Evolutionary conservation across 2,888 invertebrate species (phyloP).

Genomic region (Trisateles emortualis): DNA sequence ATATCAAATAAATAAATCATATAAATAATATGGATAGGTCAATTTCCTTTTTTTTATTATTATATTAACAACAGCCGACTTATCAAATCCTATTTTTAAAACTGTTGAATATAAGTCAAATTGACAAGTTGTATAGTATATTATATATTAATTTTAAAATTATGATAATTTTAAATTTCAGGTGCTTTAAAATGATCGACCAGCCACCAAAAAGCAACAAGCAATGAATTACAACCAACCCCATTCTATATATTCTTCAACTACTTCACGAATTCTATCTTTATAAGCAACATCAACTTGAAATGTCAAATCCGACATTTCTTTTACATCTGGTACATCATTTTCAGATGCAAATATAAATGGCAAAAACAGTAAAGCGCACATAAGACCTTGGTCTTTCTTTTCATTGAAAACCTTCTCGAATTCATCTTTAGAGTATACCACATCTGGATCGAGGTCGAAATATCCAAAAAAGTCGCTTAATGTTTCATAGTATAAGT

Average conservation of each 20-base stretch:
- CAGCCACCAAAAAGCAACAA: no score
- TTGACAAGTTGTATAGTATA: no score
- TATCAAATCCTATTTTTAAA: no score
- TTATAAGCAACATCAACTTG: constrained; percentile 42
- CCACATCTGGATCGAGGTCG: constrained; percentile 48
- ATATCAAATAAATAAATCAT: no score
- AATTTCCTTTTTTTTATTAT: no score
- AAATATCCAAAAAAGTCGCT: constrained; percentile 55
- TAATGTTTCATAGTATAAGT: constrained; percentile 56
- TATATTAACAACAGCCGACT: no score
- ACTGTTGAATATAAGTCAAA: no score
- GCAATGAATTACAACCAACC: constrained; percentile 6
- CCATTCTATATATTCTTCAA: constrained; percentile 47
- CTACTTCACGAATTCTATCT: constrained; percentile 46
- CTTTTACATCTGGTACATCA: constrained; percentile 47
- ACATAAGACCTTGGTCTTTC: constrained; percentile 56
- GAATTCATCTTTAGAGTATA: constrained; percentile 55
- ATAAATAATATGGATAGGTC: no score
- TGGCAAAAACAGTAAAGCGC: constrained; percentile 39
- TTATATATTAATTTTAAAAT: no score
- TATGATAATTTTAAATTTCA: no score
- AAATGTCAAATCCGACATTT: constrained; percentile 26
- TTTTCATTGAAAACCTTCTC: constrained; percentile 52
- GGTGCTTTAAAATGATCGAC: no score
- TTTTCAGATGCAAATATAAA: constrained; percentile 55